Base-by-base conservation (phyloP, 2,113 vertebrate genomes). In the Stegastes partitus region DNA sequence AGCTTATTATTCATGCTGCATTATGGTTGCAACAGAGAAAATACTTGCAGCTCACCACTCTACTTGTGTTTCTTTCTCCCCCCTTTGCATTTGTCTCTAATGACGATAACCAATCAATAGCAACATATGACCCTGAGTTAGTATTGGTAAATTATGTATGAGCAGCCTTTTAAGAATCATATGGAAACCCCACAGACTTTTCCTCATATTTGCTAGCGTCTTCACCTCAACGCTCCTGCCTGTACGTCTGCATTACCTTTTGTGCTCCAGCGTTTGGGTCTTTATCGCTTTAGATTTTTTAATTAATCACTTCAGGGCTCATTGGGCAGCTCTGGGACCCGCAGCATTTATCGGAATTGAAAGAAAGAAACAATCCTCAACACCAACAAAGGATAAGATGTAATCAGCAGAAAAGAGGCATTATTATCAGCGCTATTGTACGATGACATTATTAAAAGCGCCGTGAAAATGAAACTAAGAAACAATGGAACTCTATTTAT, bases 221-320 rank as follows among this genome's bases (percentile, higher is more conserved):
- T 69, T 69, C 55, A 74, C 63, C 34, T 49, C 54, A 56, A 65
- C 68, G 28, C 47, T 37, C 11, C 50, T 22, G 56, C 54, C 44
- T 79, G 68, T 62, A 64, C 71, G 74, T 84, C 57, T 79, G 87
- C 62, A 87, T 87, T 91, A 75, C 79, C 71, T 86, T 74, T 34
- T 68, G 67, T 61, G 49, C 70, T 81, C 67, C 72, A 81, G 74
- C 66, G 50, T 21, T 62, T 50, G 59, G 51, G 73, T 77, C 67
- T 83, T 82, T 82, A 79, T 88, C 85, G 57, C 84, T 75, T 85
- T 74, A 63, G 87, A 86, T 81, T 89, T 83, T 87, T 88, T 87
- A 86, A 85, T 90, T 90, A 87, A 88, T 90, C 84, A 71, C 71
- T 85, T 83, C 86, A 87, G 49, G 85, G 83, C 83, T 90, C 90